Evolutionary conservation across 2,113 vertebrate species (phyloP).

Genomic region (Peromyscus californicus): DNA sequence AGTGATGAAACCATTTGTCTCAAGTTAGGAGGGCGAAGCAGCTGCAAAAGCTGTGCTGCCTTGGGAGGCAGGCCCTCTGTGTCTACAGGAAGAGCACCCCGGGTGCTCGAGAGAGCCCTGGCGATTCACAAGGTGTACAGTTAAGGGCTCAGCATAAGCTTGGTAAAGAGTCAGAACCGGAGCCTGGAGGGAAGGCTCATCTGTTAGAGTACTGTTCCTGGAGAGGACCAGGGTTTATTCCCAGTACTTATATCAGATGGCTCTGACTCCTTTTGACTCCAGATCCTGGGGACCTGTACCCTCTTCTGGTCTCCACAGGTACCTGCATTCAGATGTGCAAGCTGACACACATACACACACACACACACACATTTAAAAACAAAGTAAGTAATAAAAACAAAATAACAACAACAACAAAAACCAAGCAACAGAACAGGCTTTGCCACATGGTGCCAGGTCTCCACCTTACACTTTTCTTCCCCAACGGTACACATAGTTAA

Average conservation of each 20-base stretch:
- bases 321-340: neutral
- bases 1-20: constrained; percentile 22
- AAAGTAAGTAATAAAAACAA: neutral
- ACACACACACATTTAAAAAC: neutral
- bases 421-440: neutral
- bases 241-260: neutral
- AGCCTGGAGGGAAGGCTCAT: no score
- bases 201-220: neutral
- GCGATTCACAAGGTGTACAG: neutral
- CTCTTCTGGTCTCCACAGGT: neutral
- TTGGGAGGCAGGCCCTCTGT: neutral
- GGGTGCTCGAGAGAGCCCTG: neutral
- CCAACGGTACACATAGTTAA: neutral
- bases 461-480: accelerated
- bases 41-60: neutral
- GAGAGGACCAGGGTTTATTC: neutral
- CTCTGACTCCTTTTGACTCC: no score
- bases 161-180: neutral
- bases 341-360: neutral
- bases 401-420: neutral
- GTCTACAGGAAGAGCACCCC: neutral
- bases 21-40: neutral
- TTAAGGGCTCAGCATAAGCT: accelerated
- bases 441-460: neutral
- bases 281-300: neutral